These are phyloP conservation scores for Sinocyclocheilus anshuiensis DNA, from an alignment of 2,113 vertebrate genomes.

Conservation along the genomic window DNA sequence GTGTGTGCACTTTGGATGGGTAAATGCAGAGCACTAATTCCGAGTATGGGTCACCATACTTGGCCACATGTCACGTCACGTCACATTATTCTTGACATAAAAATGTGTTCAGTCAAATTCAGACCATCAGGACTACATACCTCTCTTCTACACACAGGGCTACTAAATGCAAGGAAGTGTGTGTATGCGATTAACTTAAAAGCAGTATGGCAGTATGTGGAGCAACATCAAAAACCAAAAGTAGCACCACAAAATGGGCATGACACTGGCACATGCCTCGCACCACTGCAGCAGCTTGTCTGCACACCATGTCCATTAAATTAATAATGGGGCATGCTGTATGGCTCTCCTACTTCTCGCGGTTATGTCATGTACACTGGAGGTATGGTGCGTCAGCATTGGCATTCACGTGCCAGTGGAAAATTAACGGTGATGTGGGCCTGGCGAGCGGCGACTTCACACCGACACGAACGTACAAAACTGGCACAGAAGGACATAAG, in stretches of 20 bases:
- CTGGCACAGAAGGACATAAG: neutral
- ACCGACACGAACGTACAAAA: neutral
- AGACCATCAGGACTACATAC: neutral
- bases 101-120: neutral
- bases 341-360: constrained; percentile 17
- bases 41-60: too few species aligned
- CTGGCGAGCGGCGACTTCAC: neutral
- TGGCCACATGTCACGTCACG: too few species aligned
- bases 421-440: constrained; percentile 35
- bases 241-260: constrained; percentile 32
- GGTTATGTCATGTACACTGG: constrained; percentile 23
- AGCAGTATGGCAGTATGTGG: constrained; percentile 21
- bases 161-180: neutral
- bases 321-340: constrained; percentile 9
- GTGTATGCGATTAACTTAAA: neutral
- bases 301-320: constrained; percentile 20
- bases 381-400: constrained; percentile 27
- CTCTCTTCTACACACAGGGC: neutral
- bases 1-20: too few species aligned
- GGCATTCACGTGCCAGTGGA: constrained; percentile 36
- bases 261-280: constrained; percentile 38
- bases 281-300: constrained; percentile 50
- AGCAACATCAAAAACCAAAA: constrained; percentile 33
- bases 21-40: too few species aligned
- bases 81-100: neutral